Base-by-base conservation (phyloP, 2,797 vertebrate species). In the Pogoniulus pusillus region DNA sequence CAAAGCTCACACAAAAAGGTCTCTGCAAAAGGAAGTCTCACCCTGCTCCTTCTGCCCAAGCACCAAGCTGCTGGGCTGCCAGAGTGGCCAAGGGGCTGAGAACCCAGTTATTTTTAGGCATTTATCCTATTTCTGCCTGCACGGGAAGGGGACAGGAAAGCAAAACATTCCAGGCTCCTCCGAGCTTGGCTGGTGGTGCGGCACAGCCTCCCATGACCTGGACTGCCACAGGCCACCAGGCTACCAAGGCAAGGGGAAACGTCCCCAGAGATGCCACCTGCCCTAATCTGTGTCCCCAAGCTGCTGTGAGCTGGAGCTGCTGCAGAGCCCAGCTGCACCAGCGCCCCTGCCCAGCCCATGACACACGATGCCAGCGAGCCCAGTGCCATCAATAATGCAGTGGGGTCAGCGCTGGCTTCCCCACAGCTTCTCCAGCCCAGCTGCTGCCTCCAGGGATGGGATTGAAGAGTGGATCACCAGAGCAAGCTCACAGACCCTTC, bases 371-470 rank as follows among this genome's bases (percentile, higher is more conserved):
- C 95, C 32, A 1, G 64, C 0, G 2, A 73, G 88, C 81, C 75
- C 26, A 1, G 49, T 2, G 30, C 68, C 1, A 93, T 94, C 93
- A 96, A 93, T 94, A 95, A 95, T 93, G 88, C 86, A 94, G 84
- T 16, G 0, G 90, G 86, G 84, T 88, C 94, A 93, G 81, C 2
- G 2, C 20, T 3, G 2, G 80, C 59, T 76, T 26, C 66, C 83
- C 79, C 35, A 0, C 29, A 4, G 91, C 91, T 20, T 64, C 8
- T 10, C 65, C 53, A 4, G 27, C 73, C 70, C n/a, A 6, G 0
- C 55, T 1, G 35, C 74, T 9, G 59, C 75, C n/a, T n/a, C 66
- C 0, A 16, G 30, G 30, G 26, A 2, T 0, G 2, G 54, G 35
- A 87, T 11, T 30, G 66, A 39, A 11, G 54, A 3, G 0, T 54